phyloP scores from a whole-genome alignment of 2,888 invertebrate genomes.

The Amblyteles armatorius region DNA sequence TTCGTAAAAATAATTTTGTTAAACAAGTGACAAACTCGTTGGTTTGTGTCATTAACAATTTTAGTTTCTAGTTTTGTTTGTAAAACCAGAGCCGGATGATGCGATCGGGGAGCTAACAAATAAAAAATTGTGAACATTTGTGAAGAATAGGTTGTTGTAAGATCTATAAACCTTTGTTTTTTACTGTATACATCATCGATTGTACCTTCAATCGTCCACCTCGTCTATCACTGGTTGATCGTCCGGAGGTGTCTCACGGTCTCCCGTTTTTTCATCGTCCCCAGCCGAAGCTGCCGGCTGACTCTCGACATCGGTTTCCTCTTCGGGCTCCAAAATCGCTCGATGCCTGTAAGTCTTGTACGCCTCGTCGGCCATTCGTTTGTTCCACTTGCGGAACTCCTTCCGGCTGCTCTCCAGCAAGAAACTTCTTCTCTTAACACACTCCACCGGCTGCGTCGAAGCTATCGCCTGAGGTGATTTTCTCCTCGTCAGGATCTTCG shows the following conservation, averaged over 20 bases:
- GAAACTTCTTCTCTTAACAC: constrained; percentile 68
- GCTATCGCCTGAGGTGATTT: constrained; percentile 47
- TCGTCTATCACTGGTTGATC: constrained; percentile 20
- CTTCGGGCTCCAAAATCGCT: constrained; percentile 40
- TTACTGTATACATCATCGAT: not conserved
- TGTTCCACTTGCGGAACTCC: constrained; percentile 68
- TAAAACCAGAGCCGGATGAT: no score
- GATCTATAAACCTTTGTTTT: no score
- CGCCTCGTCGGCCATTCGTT: constrained; percentile 72
- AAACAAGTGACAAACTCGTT: no score
- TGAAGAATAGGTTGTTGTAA: no score
- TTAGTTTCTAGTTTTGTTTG: no score
- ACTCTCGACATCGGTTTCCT: not conserved
- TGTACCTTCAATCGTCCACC: not conserved
- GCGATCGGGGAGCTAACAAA: no score
- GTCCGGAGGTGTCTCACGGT: not conserved
- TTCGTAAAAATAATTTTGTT: no score
- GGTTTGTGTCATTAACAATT: no score
- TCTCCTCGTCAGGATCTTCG: constrained; percentile 58
- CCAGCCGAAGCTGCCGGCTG: not conserved
- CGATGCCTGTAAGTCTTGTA: constrained; percentile 73
- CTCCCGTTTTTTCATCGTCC: constrained; percentile 12
- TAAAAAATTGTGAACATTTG: no score
- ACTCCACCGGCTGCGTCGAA: constrained; percentile 68
- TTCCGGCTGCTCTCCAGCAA: constrained; percentile 69